These are phyloP conservation scores for Mirounga angustirostris DNA, from an alignment of 2,113 vertebrate species.

Conservation along the genomic window DNA sequence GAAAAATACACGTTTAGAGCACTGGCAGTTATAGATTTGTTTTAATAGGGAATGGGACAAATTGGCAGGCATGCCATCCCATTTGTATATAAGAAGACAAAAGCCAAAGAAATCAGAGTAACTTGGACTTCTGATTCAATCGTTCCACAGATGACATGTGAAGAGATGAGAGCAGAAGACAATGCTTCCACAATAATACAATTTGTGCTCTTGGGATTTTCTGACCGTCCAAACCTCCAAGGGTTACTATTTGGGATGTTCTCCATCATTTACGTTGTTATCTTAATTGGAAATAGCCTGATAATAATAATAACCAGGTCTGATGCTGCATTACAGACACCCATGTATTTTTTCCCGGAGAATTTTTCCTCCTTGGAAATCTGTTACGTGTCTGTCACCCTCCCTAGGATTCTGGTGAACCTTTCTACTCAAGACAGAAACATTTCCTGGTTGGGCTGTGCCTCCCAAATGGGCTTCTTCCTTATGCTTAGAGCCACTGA, in stretches of 20 bases:
- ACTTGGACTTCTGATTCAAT: neutral
- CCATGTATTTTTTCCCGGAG: constrained; percentile 69
- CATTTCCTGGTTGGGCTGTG: constrained; percentile 7
- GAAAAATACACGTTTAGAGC: neutral
- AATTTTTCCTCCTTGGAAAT: constrained; percentile 65
- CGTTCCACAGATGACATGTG: neutral
- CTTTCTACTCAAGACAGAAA: neutral
- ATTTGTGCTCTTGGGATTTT: constrained; percentile 64
- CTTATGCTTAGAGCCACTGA: neutral
- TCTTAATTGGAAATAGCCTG: constrained; percentile 51
- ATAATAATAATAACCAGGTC: neutral
- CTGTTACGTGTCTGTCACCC: constrained; percentile 52
- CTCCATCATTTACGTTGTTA: neutral
- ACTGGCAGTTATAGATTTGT: neutral
- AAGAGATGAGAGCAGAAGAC: neutral
- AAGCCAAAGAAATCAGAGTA: rapidly evolving
- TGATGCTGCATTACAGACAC: neutral
- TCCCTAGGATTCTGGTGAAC: constrained; percentile 45
- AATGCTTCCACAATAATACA: constrained; percentile 21
- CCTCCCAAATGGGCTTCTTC: constrained; percentile 38
- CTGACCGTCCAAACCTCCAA: constrained; percentile 13
- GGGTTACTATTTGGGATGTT: neutral
- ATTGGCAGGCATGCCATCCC: rapidly evolving
- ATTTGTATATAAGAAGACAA: neutral
- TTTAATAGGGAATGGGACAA: neutral